phyloP scores from a whole-genome alignment of 1,140 invertebrate genomes.

The Caenorhabditis remanei region DNA sequence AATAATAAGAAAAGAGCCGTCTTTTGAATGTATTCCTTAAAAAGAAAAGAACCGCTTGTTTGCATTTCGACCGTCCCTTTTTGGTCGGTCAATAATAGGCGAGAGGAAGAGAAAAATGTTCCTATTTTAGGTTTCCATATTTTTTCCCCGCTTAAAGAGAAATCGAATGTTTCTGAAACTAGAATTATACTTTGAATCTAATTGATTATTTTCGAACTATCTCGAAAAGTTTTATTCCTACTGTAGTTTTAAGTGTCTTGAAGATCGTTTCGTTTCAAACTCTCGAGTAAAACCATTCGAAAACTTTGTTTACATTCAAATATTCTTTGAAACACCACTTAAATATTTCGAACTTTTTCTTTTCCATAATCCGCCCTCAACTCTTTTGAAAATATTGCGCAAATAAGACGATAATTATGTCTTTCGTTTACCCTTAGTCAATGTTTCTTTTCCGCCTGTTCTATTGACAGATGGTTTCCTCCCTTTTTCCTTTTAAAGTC shows the following conservation, averaged over 20 bases:
- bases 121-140: too few species aligned
- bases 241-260: too few species aligned
- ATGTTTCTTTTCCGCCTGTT: conserved; percentile 44
- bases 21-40: too few species aligned
- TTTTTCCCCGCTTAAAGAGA: too few species aligned
- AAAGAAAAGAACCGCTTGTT: conserved; percentile 9
- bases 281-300: neutral
- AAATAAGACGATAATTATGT: conserved; percentile 57
- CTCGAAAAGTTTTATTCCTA: too few species aligned
- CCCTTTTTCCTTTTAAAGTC: conserved; percentile 17
- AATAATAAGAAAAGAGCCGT: too few species aligned
- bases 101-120: too few species aligned
- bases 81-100: neutral
- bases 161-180: too few species aligned
- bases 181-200: too few species aligned
- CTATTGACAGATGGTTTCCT: conserved; percentile 54
- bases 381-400: conserved; percentile 54
- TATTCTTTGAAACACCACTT: conserved; percentile 3
- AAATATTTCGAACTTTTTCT: conserved; percentile 30
- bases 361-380: conserved; percentile 5
- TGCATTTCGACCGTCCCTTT: neutral
- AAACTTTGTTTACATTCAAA: neutral
- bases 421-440: neutral
- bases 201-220: too few species aligned
- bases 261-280: too few species aligned